These are phyloP conservation scores for Neodiprion virginianus DNA, from an alignment of 1,140 invertebrate species.

Conservation along the genomic window DNA sequence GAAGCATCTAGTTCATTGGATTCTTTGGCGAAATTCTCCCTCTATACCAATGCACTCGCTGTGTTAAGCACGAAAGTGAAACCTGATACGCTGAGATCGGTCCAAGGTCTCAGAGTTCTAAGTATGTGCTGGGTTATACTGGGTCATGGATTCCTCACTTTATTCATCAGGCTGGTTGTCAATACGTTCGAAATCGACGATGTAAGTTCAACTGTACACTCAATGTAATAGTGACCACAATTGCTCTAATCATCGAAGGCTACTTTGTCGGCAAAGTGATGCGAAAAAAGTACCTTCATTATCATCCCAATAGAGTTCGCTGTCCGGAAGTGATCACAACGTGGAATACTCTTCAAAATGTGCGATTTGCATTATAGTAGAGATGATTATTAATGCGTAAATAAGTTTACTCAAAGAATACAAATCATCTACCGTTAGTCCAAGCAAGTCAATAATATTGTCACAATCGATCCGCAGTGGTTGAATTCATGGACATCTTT, in stretches of 20 bases:
- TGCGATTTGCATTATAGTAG: too few species aligned
- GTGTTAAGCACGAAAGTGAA: conserved; percentile 32
- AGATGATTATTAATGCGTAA: too few species aligned
- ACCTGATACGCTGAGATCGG: conserved; percentile 29
- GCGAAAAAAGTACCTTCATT: too few species aligned
- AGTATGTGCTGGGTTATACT: conserved; percentile 55
- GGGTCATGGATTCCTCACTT: conserved; percentile 46
- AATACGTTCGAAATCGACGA: conserved; percentile 29
- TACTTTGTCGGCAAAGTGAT: too few species aligned
- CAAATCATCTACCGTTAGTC: too few species aligned
- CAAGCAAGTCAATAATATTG: too few species aligned
- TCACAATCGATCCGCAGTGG: conserved; percentile 40
- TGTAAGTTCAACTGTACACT: conserved; percentile 11
- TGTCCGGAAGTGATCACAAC: too few species aligned
- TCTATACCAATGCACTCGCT: conserved; percentile 39
- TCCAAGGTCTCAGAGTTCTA: conserved; percentile 54
- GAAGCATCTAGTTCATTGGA: background rate
- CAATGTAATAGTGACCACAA: too few species aligned
- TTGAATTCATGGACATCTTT: conserved; percentile 35
- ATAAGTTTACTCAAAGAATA: too few species aligned
- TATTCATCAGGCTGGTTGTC: conserved; percentile 25
- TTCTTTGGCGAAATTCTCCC: conserved; percentile 35
- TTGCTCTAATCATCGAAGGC: too few species aligned
- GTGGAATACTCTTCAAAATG: too few species aligned
- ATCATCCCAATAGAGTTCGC: too few species aligned